phyloP scores from a whole-genome alignment of 2,888 invertebrate species.

The Papilio demoleus region DNA sequence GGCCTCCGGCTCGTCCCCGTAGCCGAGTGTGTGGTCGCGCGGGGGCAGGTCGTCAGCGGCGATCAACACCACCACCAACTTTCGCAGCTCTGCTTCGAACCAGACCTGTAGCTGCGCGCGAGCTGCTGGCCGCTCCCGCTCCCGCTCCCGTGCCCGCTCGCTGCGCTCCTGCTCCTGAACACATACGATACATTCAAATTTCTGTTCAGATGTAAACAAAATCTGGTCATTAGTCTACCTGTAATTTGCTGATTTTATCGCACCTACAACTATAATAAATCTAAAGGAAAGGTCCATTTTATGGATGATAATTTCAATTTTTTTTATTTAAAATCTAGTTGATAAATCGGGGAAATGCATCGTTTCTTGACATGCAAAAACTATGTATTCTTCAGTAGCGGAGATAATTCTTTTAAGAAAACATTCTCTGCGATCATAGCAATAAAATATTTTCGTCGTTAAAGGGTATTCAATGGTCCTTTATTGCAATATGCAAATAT shows the following conservation, averaged over 20 bases:
- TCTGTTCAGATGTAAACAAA: background rate
- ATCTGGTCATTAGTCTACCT: slow-evolving; percentile 30
- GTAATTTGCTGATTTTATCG: slow-evolving; percentile 49
- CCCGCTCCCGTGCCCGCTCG: slow-evolving; percentile 55
- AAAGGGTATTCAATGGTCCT: slow-evolving; percentile 47
- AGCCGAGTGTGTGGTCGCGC: slow-evolving; percentile 90
- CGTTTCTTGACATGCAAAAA: slow-evolving; percentile 76
- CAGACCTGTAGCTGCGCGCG: slow-evolving; percentile 94
- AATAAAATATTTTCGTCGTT: slow-evolving; percentile 59
- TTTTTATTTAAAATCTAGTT: slow-evolving; percentile 38
- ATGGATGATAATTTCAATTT: slow-evolving; percentile 48
- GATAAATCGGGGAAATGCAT: slow-evolving; percentile 65
- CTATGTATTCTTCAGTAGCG: slow-evolving; percentile 65
- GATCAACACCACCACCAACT: slow-evolving; percentile 92
- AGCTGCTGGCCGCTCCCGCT: slow-evolving; percentile 88
- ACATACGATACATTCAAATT: slow-evolving; percentile 34
- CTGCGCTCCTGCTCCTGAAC: slow-evolving; percentile 77
- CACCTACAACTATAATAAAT: slow-evolving; percentile 38
- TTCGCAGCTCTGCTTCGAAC: slow-evolving; percentile 92
- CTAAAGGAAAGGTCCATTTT: slow-evolving; percentile 18
- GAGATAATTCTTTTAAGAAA: slow-evolving; percentile 52
- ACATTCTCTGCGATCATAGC: slow-evolving; percentile 65
- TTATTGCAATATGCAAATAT: slow-evolving; percentile 65
- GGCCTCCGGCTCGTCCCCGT: slow-evolving; percentile 91
- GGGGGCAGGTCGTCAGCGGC: slow-evolving; percentile 93